These are phyloP conservation scores for Chelonus formosanus DNA, from an alignment of 2,888 invertebrate genomes.

Conservation along the genomic window DNA sequence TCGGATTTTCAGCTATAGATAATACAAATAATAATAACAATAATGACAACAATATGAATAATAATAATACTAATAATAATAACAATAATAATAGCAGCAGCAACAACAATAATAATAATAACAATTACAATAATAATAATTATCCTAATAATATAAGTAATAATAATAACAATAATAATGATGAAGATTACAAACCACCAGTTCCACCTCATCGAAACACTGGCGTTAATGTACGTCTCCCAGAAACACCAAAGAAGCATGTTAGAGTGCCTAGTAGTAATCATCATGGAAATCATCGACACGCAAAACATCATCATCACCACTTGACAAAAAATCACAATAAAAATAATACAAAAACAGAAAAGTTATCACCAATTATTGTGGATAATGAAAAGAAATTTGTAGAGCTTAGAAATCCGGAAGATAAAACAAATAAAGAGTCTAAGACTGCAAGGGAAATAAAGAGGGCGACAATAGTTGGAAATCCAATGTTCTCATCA, in stretches of 20 bases:
- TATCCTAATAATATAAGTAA: too few species aligned
- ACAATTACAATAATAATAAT: conserved; percentile 9
- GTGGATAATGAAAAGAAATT: conserved; percentile 52
- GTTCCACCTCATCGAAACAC: conserved; percentile 87
- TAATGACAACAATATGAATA: too few species aligned
- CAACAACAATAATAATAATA: too few species aligned
- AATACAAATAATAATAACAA: too few species aligned
- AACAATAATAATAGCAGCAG: too few species aligned
- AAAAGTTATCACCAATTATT: conserved; percentile 44
- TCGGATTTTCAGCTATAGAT: too few species aligned
- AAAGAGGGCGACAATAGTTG: conserved; percentile 85
- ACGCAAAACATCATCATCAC: conserved; percentile 46
- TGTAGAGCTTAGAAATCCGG: conserved; percentile 55
- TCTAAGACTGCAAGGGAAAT: conserved; percentile 68
- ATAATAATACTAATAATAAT: too few species aligned
- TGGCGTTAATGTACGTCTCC: conserved; percentile 68
- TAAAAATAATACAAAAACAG: conserved; percentile 34
- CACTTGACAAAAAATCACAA: conserved; percentile 40
- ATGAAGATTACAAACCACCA: conserved; percentile 78
- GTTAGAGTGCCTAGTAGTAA: conserved; percentile 57
- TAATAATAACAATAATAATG: conserved; percentile 41
- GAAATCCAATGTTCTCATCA: conserved; percentile 86
- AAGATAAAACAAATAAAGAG: conserved; percentile 52
- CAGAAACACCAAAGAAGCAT: conserved; percentile 60
- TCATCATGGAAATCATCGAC: conserved; percentile 27